phyloP scores from a whole-genome alignment of 2,113 vertebrate species.

The Pheucticus melanocephalus region DNA sequence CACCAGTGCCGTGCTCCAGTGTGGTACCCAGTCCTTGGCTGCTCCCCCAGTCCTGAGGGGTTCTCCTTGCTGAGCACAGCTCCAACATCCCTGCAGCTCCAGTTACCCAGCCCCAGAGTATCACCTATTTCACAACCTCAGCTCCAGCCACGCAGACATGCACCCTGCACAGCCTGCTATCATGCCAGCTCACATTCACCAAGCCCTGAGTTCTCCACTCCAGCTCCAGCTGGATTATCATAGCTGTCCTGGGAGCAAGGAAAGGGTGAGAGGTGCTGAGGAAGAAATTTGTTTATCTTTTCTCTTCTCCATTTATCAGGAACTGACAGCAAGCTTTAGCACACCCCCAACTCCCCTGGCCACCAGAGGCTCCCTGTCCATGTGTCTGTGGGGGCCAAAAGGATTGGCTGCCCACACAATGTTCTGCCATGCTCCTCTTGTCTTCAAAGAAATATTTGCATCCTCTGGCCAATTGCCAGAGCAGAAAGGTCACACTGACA shows the following conservation, averaged over 20 bases:
- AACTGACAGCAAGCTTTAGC: background rate
- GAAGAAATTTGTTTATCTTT: background rate
- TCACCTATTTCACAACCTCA: background rate
- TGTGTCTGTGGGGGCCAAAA: rapidly evolving
- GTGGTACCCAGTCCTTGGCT: background rate
- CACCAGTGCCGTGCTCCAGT: rapidly evolving
- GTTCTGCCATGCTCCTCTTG: background rate
- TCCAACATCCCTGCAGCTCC: background rate
- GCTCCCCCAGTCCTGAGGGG: background rate
- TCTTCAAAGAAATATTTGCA: background rate
- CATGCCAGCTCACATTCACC: rapidly evolving
- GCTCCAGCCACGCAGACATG: background rate
- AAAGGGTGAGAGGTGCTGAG: background rate
- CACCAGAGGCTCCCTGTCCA: background rate
- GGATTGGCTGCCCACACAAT: rapidly evolving
- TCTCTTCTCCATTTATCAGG: background rate
- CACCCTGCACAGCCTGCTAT: background rate
- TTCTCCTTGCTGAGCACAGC: background rate
- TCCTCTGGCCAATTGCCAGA: rapidly evolving
- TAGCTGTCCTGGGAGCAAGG: background rate
- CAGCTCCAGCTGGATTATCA: background rate
- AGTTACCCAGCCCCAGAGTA: rapidly evolving
- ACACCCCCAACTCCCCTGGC: background rate
- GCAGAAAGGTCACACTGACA: background rate
- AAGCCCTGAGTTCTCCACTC: background rate